Conservation (phyloP, 1,140 invertebrate species). For the Bilobella aurantiaca region DNA sequence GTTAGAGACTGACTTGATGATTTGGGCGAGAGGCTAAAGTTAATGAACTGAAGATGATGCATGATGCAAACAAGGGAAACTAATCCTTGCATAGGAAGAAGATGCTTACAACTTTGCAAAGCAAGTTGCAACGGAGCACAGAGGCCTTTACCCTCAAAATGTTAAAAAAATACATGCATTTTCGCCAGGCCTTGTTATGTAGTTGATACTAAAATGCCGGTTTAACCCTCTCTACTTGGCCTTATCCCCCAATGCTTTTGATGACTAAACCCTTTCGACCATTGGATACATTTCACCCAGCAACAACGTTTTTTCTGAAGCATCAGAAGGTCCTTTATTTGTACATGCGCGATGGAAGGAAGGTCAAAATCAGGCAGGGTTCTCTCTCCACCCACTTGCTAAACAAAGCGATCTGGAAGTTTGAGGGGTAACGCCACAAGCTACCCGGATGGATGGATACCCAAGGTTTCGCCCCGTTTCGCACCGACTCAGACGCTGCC, state of each 20-base stretch:
- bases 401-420: no score
- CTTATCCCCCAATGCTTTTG: no score
- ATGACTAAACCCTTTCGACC: no score
- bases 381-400: no score
- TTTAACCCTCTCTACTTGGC: no score
- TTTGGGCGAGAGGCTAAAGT: no score
- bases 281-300: neutral
- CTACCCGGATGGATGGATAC: neutral
- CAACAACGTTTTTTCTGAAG: neutral
- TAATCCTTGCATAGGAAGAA: neutral
- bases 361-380: no score
- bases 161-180: no score
- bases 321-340: conserved; percentile 26
- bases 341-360: conserved; percentile 30
- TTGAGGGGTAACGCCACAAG: neutral
- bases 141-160: no score
- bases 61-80: neutral
- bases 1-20: no score
- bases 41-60: neutral
- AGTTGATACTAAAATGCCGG: no score
- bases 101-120: neutral
- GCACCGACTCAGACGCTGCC: neutral
- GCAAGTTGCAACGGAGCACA: neutral
- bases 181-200: no score
- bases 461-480: neutral